These are phyloP conservation scores for Okapia johnstoni DNA, from an alignment of 2,113 vertebrate genomes.

Conservation along the genomic window DNA sequence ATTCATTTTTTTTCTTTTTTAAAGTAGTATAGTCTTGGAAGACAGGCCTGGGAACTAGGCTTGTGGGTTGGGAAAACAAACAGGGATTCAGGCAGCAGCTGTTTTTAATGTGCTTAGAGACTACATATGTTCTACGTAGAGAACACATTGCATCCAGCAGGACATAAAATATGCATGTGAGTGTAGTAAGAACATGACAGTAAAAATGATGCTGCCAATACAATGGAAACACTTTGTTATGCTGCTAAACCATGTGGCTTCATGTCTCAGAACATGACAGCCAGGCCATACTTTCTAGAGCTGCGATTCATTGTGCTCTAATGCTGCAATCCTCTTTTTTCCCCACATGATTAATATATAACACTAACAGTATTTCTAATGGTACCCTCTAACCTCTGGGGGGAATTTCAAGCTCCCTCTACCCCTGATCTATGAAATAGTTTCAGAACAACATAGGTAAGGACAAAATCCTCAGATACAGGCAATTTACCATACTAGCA, in stretches of 20 bases:
- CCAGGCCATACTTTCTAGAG: background rate
- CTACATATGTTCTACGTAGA: constrained; percentile 49
- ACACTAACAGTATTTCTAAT: background rate
- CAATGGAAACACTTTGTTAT: constrained; percentile 24
- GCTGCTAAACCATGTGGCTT: background rate
- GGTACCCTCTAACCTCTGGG: background rate
- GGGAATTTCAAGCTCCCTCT: background rate
- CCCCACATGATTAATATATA: background rate
- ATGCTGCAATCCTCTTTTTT: background rate
- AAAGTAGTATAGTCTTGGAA: constrained; percentile 28
- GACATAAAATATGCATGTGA: constrained; percentile 65
- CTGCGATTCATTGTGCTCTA: background rate
- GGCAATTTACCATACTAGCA: background rate
- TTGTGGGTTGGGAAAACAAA: constrained; percentile 46
- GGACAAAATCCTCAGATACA: background rate
- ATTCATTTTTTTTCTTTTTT: constrained; percentile 7
- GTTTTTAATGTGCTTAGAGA: constrained; percentile 67
- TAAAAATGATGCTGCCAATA: background rate
- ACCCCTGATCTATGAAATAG: background rate
- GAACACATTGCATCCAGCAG: constrained; percentile 62
- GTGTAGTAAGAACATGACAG: constrained; percentile 45
- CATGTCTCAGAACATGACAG: background rate
- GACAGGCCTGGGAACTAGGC: constrained; percentile 51
- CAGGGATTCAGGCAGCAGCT: constrained; percentile 53
- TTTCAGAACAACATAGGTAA: background rate